These are phyloP conservation scores for Scaptomyza caliginosa DNA, from an alignment of 2,888 invertebrate genomes.

Conservation along the genomic window DNA sequence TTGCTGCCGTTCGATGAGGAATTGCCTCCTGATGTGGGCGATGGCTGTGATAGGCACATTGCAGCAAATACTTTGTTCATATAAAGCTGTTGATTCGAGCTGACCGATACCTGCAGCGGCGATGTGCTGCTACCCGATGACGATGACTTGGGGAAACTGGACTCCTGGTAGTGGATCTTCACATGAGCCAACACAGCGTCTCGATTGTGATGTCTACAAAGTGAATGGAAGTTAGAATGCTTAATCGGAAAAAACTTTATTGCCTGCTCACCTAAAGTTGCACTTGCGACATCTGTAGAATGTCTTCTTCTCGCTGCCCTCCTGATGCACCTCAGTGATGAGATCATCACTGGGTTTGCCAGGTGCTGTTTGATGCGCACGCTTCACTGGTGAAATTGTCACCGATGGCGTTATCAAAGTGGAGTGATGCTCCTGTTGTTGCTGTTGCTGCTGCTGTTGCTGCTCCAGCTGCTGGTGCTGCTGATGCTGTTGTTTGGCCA, in stretches of 20 bases:
- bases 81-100: slow-evolving; percentile 74
- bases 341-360: slow-evolving; percentile 87
- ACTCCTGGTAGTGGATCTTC: slow-evolving; percentile 86
- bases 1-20: slow-evolving; percentile 25
- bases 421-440: slow-evolving; percentile 66
- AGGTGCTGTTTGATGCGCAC: slow-evolving; percentile 84
- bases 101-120: slow-evolving; percentile 80
- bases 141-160: slow-evolving; percentile 59
- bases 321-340: slow-evolving; percentile 84
- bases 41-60: slow-evolving; percentile 82
- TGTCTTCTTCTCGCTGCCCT: slow-evolving; percentile 88
- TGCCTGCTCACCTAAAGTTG: slow-evolving; percentile 88
- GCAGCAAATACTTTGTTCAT: slow-evolving; percentile 84
- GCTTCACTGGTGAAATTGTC: slow-evolving; percentile 82
- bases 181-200: slow-evolving; percentile 88
- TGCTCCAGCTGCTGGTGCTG: slow-evolving; percentile 68
- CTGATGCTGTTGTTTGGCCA: slow-evolving; percentile 80
- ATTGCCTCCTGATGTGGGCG: slow-evolving; percentile 35
- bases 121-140: slow-evolving; percentile 52
- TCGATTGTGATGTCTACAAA: slow-evolving; percentile 86
- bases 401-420: slow-evolving; percentile 80
- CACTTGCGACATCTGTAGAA: slow-evolving; percentile 96
- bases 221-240: background rate
- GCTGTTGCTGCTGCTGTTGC: slow-evolving; percentile 54
- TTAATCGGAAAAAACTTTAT: background rate